Base-by-base conservation (phyloP, 1,140 invertebrate genomes). In the Gonatopus flavifemur region DNA sequence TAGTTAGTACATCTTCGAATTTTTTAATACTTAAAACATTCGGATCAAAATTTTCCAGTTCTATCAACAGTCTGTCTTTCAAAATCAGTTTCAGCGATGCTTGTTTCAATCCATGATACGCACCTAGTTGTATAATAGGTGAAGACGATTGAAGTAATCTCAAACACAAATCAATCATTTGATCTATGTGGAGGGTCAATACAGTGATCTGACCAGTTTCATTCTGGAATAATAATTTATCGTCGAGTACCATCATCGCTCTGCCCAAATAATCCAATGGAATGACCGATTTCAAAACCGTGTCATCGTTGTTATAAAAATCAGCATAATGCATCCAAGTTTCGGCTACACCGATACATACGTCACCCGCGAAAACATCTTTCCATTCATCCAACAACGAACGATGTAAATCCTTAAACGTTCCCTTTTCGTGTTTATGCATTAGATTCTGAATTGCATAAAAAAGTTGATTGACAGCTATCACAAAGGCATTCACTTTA, bases 321-420 rank as follows among this genome's bases (percentile, higher is more conserved):
- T 72, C 69, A 16, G 69, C 59, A 44, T 74, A 63, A 53, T 57
- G 75, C 57, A 76, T 78, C 83, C 77, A 83, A 15, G 69, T 71
- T 57, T 78, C 74, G 7, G 80, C 70, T 10, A 84, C 65, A 47
- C 74, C 70, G 19, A 64, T 59, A 61, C 83, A 79, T 22, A 83
- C 66, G 25, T 78, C 77, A 32, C 73, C 65, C 9, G 77, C 70
- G 57, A 85, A 82, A 16, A 85, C 62, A 49, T 82, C 78, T 36
- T 80, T 78, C 83, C 83, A 86, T 62, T 85, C 84, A 30, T 83
- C 78, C 12, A 81, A 61, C n/a, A 81, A 62, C 49, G 66, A 69
- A 28, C 70, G 62, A 0, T 79, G 62, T 21, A 82, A 58, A 43
- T 75, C 68, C 33, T 80, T 72, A 3, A 75, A 70, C 8, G 76